These are phyloP conservation scores for Tetheella fluctuosa DNA, from an alignment of 2,888 invertebrate genomes.

Conservation along the genomic window DNA sequence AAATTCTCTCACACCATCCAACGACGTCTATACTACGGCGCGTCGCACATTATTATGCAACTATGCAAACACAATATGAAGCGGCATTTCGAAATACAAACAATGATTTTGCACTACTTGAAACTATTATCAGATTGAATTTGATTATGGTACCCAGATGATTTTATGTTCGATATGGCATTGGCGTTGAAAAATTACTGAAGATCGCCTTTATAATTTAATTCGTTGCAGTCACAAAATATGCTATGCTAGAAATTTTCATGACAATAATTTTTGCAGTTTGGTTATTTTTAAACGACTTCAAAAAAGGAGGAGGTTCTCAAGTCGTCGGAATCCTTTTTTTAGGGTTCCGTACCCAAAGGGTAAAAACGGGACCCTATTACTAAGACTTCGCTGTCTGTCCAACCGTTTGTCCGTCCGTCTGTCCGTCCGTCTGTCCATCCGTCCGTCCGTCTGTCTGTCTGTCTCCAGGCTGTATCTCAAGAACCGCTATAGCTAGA, in stretches of 20 bases:
- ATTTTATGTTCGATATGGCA: not conserved
- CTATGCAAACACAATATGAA: conserved; percentile 13
- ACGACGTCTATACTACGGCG: not conserved
- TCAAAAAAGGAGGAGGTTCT: too few species aligned
- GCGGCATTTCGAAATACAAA: not conserved
- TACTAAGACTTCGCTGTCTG: too few species aligned
- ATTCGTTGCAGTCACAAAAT: conserved; percentile 4
- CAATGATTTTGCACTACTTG: not conserved
- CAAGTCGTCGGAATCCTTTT: too few species aligned
- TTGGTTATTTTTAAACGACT: too few species aligned
- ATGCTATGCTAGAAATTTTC: not conserved
- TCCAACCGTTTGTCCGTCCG: too few species aligned
- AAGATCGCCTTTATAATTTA: not conserved
- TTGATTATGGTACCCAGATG: not conserved
- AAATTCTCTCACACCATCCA: conserved; percentile 25
- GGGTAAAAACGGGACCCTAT: too few species aligned
- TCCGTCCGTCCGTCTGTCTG: too few species aligned
- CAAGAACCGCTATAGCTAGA: too few species aligned
- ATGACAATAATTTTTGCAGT: too few species aligned
- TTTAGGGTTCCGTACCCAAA: too few species aligned
- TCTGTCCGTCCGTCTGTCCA: too few species aligned
- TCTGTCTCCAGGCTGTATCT: too few species aligned
- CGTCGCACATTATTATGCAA: not conserved
- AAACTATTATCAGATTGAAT: not conserved
- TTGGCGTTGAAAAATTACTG: not conserved